Conservation (phyloP, 2,113 vertebrate species). For the Perca schrenkii region DNA sequence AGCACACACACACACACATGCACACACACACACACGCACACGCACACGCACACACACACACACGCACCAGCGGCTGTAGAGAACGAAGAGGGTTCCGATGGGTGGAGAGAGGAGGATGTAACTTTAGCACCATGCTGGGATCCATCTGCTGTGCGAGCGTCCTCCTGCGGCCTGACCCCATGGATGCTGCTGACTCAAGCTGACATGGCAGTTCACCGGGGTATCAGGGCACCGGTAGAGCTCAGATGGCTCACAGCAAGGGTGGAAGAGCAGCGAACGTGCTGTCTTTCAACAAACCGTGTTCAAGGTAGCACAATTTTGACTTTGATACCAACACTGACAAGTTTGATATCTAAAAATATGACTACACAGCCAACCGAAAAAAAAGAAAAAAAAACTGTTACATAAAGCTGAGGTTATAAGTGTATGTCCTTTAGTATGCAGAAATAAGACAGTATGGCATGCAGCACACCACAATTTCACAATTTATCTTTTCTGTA, state of each 20-base stretch:
- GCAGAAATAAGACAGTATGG: background rate
- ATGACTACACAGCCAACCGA: background rate
- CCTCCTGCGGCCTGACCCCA: constrained; percentile 44
- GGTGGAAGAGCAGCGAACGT: constrained; percentile 29
- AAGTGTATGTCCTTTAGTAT: background rate
- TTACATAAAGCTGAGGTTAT: background rate
- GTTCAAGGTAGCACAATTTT: constrained; percentile 10
- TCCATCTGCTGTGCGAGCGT: constrained; percentile 68
- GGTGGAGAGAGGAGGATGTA: constrained; percentile 53
- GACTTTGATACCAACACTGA: constrained; percentile 3
- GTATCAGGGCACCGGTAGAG: constrained; percentile 43
- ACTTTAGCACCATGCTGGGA: constrained; percentile 58
- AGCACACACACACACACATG: constrained; percentile 20
- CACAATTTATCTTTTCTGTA: background rate
- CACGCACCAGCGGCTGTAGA: constrained; percentile 29
- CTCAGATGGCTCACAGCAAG: constrained; percentile 63
- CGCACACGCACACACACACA: constrained; percentile 9
- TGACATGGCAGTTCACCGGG: constrained; percentile 54
- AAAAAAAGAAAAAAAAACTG: too few species aligned
- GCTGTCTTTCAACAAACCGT: constrained; percentile 17
- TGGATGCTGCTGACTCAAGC: constrained; percentile 60
- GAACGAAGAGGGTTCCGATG: constrained; percentile 21
- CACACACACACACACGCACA: constrained; percentile 10
- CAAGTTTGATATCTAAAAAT: background rate
- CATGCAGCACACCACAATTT: background rate